Evolutionary conservation across 2,113 vertebrate species (phyloP).

Genomic region (Syrrhaptes paradoxus): DNA sequence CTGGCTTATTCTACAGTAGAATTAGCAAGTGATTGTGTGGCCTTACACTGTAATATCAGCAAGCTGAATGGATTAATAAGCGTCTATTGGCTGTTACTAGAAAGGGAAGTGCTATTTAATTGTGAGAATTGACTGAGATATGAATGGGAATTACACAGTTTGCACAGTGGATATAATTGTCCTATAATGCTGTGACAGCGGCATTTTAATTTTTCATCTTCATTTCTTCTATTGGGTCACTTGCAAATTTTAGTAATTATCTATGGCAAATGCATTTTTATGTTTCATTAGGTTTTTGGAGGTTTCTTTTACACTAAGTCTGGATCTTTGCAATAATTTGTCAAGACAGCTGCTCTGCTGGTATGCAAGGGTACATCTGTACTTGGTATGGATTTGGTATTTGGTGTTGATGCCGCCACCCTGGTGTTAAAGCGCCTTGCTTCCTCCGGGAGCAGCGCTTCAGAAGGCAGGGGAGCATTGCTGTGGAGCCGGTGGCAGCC

Average conservation of each 20-base stretch:
- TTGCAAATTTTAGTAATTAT: background rate
- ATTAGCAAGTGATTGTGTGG: background rate
- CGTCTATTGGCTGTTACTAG: background rate
- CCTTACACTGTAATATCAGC: background rate
- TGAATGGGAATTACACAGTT: background rate
- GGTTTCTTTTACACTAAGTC: background rate
- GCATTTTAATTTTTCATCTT: background rate
- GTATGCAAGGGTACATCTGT: fast-evolving
- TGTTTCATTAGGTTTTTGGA: background rate
- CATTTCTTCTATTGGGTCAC: background rate
- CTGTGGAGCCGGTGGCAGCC: background rate
- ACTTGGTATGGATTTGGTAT: background rate
- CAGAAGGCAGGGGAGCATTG: background rate
- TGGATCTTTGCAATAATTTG: background rate
- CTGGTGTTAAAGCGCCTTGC: fast-evolving
- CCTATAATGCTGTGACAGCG: background rate
- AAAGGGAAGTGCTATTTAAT: background rate
- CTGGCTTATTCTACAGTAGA: background rate
- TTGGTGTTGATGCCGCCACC: background rate
- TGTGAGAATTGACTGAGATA: background rate
- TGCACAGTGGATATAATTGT: background rate
- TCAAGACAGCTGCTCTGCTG: background rate
- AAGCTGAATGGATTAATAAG: background rate
- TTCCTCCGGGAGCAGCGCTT: background rate
- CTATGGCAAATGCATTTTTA: background rate